Evolutionary conservation across 2,797 vertebrate species (phyloP).

Genomic region (Liparis tanakae): DNA sequence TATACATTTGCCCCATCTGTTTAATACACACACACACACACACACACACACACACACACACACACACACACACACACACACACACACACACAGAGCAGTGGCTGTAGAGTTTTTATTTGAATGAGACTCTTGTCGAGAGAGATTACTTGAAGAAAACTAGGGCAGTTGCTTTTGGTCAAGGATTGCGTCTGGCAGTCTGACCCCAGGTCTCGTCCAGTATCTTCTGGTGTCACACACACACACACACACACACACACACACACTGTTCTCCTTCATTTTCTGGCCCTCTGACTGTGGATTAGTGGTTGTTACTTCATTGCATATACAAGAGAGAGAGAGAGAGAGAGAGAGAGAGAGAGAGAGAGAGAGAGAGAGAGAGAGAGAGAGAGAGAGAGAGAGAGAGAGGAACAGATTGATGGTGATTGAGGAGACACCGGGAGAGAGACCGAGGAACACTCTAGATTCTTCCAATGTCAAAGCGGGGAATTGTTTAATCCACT

Average conservation of each 20-base stretch:
- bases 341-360: too few relatives aligned
- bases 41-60: too few relatives aligned
- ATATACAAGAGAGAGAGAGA: neutral
- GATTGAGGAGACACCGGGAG: neutral
- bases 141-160: conserved; percentile 62
- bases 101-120: conserved; percentile 34
- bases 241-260: neutral
- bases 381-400: too few relatives aligned
- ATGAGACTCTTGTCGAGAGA: conserved; percentile 40
- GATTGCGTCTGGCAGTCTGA: conserved; percentile 44
- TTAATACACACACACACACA: too few relatives aligned
- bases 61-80: neutral
- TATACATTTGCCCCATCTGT: too few relatives aligned
- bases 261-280: neutral
- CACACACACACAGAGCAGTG: neutral
- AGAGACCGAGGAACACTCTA: neutral
- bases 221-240: conserved; percentile 29
- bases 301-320: conserved; percentile 17
- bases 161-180: conserved; percentile 55
- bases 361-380: too few relatives aligned
- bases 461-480: conserved; percentile 39
- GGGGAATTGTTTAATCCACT: conserved; percentile 64
- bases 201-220: conserved; percentile 29
- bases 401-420: neutral
- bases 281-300: conserved; percentile 26